Percentiles rank a stretch among this genome's conserved stretches.
phyloP scores from a whole-genome alignment of 2,113 vertebrate genomes.

The Elephantulus edwardii region DNA sequence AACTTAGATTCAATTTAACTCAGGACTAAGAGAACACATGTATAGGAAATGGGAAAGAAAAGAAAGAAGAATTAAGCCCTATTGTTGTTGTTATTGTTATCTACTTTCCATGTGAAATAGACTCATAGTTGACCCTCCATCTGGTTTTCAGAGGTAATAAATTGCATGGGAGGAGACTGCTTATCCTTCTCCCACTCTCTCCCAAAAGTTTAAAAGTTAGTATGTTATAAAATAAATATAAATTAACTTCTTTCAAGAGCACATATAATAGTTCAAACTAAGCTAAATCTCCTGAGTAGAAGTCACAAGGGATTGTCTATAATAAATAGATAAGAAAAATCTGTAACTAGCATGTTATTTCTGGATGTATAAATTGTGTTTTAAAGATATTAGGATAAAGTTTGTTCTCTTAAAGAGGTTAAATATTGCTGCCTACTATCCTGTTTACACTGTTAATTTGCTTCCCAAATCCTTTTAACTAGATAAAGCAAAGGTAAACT shows the following conservation, averaged over 20 bases:
- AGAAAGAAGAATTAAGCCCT: not conserved
- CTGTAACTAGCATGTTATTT: slow-evolving; percentile 47
- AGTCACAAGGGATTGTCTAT: not conserved
- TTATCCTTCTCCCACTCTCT: not conserved
- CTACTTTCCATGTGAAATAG: not conserved
- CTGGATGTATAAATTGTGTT: slow-evolving; percentile 60
- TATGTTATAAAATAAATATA: slow-evolving; percentile 38
- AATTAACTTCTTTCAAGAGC: slow-evolving; percentile 5
- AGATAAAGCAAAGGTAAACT: slow-evolving; percentile 80
- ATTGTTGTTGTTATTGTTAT: not conserved
- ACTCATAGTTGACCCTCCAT: not conserved
- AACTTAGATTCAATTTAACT: not conserved
- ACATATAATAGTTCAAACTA: not conserved
- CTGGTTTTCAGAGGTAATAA: no score
- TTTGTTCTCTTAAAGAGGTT: slow-evolving; percentile 67
- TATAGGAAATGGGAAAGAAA: not conserved
- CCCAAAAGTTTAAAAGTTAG: slow-evolving; percentile 43
- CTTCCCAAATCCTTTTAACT: slow-evolving; percentile 77
- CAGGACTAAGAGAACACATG: not conserved
- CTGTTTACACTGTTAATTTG: slow-evolving; percentile 79
- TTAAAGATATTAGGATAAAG: slow-evolving; percentile 69
- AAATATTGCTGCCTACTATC: slow-evolving; percentile 70
- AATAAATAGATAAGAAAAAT: slow-evolving; percentile 51
- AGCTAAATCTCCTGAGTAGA: slow-evolving; percentile 25
- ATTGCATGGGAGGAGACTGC: no score